A percentile compares a stretch with the other conserved stretches of the same genome.
Conservation (phyloP, 2,888 invertebrate genomes). For the Tiliacea citrago region DNA sequence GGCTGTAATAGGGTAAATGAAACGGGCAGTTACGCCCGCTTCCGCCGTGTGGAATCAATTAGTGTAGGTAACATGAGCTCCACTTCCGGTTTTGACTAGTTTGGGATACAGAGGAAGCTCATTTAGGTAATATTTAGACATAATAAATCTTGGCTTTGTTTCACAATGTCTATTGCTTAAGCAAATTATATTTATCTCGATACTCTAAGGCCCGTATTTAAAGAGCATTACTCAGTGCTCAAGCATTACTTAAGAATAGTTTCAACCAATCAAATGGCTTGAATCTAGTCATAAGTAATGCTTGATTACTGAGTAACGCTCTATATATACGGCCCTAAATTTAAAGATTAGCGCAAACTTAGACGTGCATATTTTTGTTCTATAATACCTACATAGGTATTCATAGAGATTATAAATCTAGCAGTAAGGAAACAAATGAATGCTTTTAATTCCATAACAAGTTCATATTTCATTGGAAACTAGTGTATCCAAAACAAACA, state of each 20-base stretch:
- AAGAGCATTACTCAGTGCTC: too few relatives aligned
- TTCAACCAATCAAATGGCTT: too few relatives aligned
- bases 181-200: neutral
- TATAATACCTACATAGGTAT: neutral
- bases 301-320: too few relatives aligned
- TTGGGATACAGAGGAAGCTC: neutral
- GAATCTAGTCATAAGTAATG: too few relatives aligned
- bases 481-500: neutral
- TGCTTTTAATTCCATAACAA: neutral
- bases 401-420: too few relatives aligned
- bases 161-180: neutral
- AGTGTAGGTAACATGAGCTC: constrained; percentile 40
- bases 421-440: neutral
- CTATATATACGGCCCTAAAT: too few relatives aligned
- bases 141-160: neutral
- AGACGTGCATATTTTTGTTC: neutral
- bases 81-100: constrained; percentile 17
- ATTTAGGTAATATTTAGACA: constrained; percentile 11
- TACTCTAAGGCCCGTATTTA: too few relatives aligned
- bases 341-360: neutral
- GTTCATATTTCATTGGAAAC: neutral
- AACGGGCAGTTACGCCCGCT: constrained; percentile 49
- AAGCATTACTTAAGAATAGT: too few relatives aligned
- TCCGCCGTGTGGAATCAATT: constrained; percentile 56
- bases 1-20: constrained; percentile 50